These are phyloP conservation scores for Odocoileus virginianus DNA, from an alignment of 2,113 vertebrate species.

Conservation along the genomic window DNA sequence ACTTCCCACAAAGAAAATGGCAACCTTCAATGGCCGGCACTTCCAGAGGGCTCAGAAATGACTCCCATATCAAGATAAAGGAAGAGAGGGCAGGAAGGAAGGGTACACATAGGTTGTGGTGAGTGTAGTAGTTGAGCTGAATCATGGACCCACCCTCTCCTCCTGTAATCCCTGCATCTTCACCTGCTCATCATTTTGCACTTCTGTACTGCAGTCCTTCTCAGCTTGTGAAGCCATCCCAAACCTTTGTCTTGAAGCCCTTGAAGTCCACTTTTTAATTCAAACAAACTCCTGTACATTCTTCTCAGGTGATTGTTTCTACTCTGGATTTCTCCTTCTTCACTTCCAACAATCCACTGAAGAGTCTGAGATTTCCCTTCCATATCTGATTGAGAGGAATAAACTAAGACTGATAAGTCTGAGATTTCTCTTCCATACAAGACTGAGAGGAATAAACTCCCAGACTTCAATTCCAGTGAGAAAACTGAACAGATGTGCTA, in stretches of 20 bases:
- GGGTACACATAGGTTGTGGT: background rate
- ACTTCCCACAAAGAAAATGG: background rate
- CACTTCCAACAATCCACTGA: background rate
- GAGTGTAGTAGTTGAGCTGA: background rate
- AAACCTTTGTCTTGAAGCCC: background rate
- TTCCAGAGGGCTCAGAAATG: background rate
- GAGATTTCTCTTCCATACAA: background rate
- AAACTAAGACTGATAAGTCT: too few relatives aligned
- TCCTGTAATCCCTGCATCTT: background rate
- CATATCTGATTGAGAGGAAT: background rate
- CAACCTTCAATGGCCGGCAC: background rate
- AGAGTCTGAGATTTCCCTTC: background rate
- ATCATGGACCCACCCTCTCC: background rate
- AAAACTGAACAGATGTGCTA: background rate
- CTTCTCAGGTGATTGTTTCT: background rate
- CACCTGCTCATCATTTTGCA: background rate
- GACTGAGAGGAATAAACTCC: background rate
- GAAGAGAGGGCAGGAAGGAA: background rate
- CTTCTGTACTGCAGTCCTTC: background rate
- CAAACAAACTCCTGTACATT: background rate
- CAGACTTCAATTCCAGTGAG: background rate
- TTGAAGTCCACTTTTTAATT: background rate
- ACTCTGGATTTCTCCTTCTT: background rate
- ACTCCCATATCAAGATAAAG: too few relatives aligned
- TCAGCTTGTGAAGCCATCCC: background rate